Evolutionary conservation across 2,113 vertebrate species (phyloP), one percentile per base, ranked within the genome.

Genomic region (Chaetorhynchus papuensis): DNA sequence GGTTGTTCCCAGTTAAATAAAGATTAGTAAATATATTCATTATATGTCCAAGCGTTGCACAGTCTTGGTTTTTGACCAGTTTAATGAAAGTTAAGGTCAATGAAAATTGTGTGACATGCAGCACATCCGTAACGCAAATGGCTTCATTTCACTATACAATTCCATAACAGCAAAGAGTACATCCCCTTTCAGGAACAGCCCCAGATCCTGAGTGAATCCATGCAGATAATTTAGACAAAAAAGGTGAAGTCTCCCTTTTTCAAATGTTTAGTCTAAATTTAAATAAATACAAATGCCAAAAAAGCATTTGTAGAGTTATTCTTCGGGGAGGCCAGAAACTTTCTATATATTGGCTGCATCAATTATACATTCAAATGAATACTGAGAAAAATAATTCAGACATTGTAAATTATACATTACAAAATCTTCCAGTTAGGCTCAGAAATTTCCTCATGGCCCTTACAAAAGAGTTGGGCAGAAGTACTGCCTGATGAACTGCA

Each of bases 71-170:
- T 88, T 79, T 89, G 31, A 94, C 60, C 60, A 87, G 39, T 66
- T 72, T 88, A 92, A 92, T 86, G 50, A 27, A 92, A 64, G 54
- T 83, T 90, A 88, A 91, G 37, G 45, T 88, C 95, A 85, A 91
- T 68, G 70, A 89, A n/a, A 77, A 80, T 81, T 92, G 83, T 91
- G 72, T 22, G 74, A 89, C 15, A 22, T 45, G 63, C 30, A 95
- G 50, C 72, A 66, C 47, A 93, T 54, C 49, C 33, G 1, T 39
- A 80, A 5, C 6, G 11, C 70, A 94, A 87, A 82, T 57, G 54
- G 37, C 76, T 95, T 94, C 23, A 47, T 87, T 97, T 93, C 83
- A 74, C 15, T 83, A 6, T 15, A 59, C 7, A 54, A 45, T 70
- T 88, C 57, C 75, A 61, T 70, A 87, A 89, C 4, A 96, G 68